Evolutionary conservation across 1,140 invertebrate genomes (phyloP).

Genomic region (Ptiloglossa arizonensis): DNA sequence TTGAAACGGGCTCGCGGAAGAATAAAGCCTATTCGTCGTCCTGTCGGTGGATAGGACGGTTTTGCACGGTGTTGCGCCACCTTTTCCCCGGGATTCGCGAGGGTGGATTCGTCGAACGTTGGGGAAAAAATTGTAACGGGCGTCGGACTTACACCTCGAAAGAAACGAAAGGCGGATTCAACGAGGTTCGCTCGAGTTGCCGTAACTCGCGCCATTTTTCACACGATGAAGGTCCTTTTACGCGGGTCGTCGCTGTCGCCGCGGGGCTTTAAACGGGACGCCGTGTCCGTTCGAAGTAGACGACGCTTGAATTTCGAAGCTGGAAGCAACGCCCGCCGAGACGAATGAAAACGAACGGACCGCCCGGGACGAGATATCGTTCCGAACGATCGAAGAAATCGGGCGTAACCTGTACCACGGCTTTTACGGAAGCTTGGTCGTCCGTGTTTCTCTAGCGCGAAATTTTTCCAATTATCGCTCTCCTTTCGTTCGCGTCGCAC

Average conservation of each 20-base stretch:
- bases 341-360: not conserved
- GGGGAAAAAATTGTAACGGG: slow-evolving; percentile 43
- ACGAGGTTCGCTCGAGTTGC: not conserved
- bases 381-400: slow-evolving; percentile 37
- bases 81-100: slow-evolving; percentile 51
- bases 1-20: slow-evolving; percentile 29
- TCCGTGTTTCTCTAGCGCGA: slow-evolving; percentile 5
- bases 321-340: not conserved
- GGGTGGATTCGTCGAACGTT: slow-evolving; percentile 50
- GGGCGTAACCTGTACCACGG: too few relatives aligned
- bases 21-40: slow-evolving; percentile 62
- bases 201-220: slow-evolving; percentile 9
- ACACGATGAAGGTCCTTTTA: not conserved
- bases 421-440: slow-evolving; percentile 36
- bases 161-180: slow-evolving; percentile 35
- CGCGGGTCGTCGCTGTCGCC: not conserved
- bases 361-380: slow-evolving; percentile 69
- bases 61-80: slow-evolving; percentile 28
- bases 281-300: not conserved
- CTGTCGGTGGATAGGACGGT: slow-evolving; percentile 51
- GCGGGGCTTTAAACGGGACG: not conserved
- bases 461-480: not conserved
- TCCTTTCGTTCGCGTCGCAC: too few relatives aligned
- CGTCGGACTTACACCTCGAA: slow-evolving; percentile 32
- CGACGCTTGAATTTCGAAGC: slow-evolving; percentile 7